A percentile compares a stretch with the other conserved stretches of the same genome.
Evolutionary conservation across 2,888 invertebrate genomes (phyloP).

Genomic region (Macrosiphum euphorbiae): DNA sequence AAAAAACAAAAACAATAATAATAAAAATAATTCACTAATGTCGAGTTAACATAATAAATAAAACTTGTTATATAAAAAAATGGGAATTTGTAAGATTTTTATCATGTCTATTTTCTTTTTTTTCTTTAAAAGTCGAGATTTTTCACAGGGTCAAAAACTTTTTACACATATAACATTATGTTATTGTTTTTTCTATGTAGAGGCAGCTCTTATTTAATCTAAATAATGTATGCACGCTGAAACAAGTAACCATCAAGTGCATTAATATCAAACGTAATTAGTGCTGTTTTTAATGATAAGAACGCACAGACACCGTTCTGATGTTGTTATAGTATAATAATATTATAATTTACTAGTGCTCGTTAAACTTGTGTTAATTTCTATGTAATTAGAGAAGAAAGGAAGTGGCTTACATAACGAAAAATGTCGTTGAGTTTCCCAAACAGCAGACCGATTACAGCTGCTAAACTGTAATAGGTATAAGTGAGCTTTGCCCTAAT

Average conservation of each 20-base stretch:
- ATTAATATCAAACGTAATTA: slow-evolving; percentile 6
- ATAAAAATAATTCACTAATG: slow-evolving; percentile 8
- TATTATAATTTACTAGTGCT: neutral
- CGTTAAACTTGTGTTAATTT: neutral
- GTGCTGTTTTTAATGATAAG: neutral
- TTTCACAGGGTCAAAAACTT: neutral
- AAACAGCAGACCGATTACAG: neutral
- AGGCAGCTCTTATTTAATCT: neutral
- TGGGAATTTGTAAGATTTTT: neutral
- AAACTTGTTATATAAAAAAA: neutral
- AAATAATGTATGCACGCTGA: neutral
- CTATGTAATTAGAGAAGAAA: neutral
- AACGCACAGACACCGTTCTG: neutral
- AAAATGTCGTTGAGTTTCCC: neutral
- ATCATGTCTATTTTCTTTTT: neutral
- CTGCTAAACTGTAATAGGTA: neutral
- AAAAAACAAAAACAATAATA: neutral
- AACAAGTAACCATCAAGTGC: neutral
- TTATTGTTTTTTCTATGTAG: neutral
- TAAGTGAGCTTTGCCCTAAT: neutral
- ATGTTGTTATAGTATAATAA: slow-evolving; percentile 1
- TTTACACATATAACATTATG: neutral
- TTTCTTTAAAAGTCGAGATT: neutral
- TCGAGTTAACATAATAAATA: neutral
- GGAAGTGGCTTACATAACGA: neutral